Base-by-base conservation (phyloP, 2,113 vertebrate species). In the Oxyruncus cristatus region DNA sequence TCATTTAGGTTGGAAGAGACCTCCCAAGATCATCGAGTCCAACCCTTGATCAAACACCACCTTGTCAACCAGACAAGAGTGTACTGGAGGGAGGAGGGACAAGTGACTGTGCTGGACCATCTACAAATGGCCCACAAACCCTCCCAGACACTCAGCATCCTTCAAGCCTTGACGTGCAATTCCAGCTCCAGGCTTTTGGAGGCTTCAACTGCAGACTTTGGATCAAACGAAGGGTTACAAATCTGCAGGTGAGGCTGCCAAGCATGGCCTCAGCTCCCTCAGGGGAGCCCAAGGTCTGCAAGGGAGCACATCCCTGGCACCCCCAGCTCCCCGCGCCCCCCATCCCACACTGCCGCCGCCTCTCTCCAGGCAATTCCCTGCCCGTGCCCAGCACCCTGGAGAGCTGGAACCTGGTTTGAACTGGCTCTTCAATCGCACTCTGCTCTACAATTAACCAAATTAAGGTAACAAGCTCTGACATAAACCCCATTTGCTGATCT, bases 361-460 rank as follows among this genome's bases (percentile, higher is more conserved):
- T 18, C 80, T 70, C 84, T 47, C 44, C 1, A 41, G 62, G 78
- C 86, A 22, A 49, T 62, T 53, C 72, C 75, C 67, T 85, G 50
- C 71, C 70, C 5, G 0, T 33, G 80, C 85, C 86, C 19, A 1
- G 71, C 80, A 73, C 88, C 86, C 73, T 5, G 2, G 21, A 7
- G 47, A 85, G 30, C 85, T 58, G 9, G 26, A 66, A 84, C 96
- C 96, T 33, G 56, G 63, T 84, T 85, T 92, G 83, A 95, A 91
- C 85, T 49, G 84, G 30, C 78, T 93, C 83, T 41, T 88, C 52
- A 18, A 4, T 79, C 6, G 52, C 67, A 59, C 91, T 96, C 94
- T 68, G 83, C 96, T 96, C 92, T 92, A 93, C 97, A 97, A 97
- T 97, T 96, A 97, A 96, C 56, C 95, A 89, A 95, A 97, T 94